These are phyloP conservation scores for Alviniconcha marisindica DNA, from an alignment of 1,140 invertebrate genomes.

Conservation along the genomic window DNA sequence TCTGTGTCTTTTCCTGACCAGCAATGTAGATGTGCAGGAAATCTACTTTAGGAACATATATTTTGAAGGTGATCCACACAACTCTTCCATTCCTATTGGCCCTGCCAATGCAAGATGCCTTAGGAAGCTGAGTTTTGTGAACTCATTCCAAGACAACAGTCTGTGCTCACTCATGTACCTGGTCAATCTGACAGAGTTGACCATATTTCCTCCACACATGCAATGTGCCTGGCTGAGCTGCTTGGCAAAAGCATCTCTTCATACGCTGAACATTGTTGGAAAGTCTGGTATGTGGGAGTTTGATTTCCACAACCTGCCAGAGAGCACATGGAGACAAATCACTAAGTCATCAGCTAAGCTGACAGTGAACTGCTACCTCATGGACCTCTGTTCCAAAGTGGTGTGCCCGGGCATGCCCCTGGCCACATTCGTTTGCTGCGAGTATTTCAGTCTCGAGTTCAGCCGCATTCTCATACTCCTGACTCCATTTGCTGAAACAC, in stretches of 20 bases:
- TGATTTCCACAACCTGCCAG: background rate
- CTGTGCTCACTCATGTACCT: constrained; percentile 9
- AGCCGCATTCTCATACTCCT: background rate
- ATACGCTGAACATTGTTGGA: background rate
- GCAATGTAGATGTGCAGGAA: background rate
- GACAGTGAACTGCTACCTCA: background rate
- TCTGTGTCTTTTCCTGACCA: background rate
- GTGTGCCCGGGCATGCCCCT: background rate
- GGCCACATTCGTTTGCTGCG: background rate
- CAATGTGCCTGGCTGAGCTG: background rate
- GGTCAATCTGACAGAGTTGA: constrained; percentile 23
- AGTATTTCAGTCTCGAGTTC: background rate
- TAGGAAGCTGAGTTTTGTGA: constrained; percentile 27
- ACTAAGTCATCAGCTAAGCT: background rate
- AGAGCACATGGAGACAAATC: background rate
- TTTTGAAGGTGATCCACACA: background rate
- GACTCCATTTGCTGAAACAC: background rate
- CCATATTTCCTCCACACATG: background rate
- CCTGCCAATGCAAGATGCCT: background rate
- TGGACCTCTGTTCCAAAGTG: background rate
- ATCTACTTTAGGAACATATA: background rate
- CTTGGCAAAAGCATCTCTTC: constrained; percentile 9
- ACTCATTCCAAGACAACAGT: background rate
- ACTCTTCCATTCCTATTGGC: background rate
- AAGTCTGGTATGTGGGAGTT: background rate